Evolutionary conservation across 2,113 vertebrate species (phyloP).

Genomic region (Mobula birostris): DNA sequence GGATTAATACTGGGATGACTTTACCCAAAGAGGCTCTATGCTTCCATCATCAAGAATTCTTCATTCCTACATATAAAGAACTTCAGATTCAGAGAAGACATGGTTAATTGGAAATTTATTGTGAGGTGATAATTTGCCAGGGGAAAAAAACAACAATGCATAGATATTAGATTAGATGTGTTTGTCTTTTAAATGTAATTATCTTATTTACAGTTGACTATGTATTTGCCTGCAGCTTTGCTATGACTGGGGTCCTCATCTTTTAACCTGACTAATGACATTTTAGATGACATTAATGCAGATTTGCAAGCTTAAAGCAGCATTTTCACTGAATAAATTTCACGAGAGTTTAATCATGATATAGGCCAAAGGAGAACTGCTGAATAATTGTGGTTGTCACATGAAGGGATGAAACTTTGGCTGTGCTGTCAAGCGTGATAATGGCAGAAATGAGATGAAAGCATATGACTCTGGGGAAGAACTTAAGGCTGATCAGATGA

Average conservation of each 20-base stretch:
- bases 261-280: not conserved
- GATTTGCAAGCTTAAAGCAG: not conserved
- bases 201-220: not conserved
- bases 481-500: not conserved
- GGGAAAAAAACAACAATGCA: not conserved
- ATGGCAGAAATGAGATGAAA: slow-evolving; percentile 18
- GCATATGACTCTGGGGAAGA: not conserved
- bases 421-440: not conserved
- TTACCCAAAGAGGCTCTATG: not conserved
- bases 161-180: not conserved
- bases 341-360: not conserved
- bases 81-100: not conserved
- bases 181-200: slow-evolving; percentile 1
- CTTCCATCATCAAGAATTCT: not conserved
- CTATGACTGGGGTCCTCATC: not conserved
- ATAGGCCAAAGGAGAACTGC: not conserved
- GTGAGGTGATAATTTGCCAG: not conserved
- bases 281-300: not conserved
- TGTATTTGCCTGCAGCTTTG: not conserved
- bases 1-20: not conserved
- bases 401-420: not conserved
- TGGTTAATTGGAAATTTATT: not conserved
- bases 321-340: not conserved
- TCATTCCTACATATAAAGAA: not conserved
- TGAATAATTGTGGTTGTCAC: not conserved